These are phyloP conservation scores for Ashinkailepas kermadecensis DNA, from an alignment of 2,888 invertebrate species.

Conservation along the genomic window DNA sequence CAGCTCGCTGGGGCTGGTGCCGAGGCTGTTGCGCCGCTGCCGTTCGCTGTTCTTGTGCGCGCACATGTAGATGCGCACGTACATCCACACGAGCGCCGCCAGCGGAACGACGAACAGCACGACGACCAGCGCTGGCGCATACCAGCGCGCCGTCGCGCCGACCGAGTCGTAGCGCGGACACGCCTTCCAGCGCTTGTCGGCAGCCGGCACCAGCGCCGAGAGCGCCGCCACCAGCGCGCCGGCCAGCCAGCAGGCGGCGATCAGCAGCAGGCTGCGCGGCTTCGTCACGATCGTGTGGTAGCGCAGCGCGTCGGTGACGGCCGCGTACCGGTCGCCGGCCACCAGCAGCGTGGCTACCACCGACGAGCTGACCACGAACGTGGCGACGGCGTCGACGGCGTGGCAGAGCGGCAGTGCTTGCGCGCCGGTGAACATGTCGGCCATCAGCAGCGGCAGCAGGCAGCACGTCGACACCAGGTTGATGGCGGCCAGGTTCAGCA, in stretches of 20 bases:
- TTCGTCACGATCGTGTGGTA: constrained; percentile 49
- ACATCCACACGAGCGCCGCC: constrained; percentile 58
- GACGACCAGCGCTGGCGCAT: constrained; percentile 26
- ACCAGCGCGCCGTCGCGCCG: constrained; percentile 25
- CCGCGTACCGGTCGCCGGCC: constrained; percentile 58
- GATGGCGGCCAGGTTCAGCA: constrained; percentile 52
- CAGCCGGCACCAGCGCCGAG: background rate
- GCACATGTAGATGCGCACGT: constrained; percentile 64
- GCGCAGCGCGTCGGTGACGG: constrained; percentile 56
- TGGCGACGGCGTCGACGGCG: constrained; percentile 56
- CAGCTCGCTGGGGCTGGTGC: constrained; percentile 45
- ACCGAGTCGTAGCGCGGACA: constrained; percentile 25
- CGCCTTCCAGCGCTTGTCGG: constrained; percentile 30
- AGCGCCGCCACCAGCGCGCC: constrained; percentile 38
- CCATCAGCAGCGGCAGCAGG: constrained; percentile 43
- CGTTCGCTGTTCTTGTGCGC: constrained; percentile 63
- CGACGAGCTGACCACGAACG: constrained; percentile 49
- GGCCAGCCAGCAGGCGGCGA: constrained; percentile 40
- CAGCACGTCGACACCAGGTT: constrained; percentile 44
- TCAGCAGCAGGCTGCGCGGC: constrained; percentile 37
- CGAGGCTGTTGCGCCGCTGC: constrained; percentile 48
- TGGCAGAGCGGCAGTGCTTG: constrained; percentile 47
- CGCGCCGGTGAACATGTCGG: constrained; percentile 41
- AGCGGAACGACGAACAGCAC: constrained; percentile 41
- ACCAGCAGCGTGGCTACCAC: constrained; percentile 56